Conservation (phyloP, 1,140 invertebrate genomes). For the Holotrichia oblita region DNA sequence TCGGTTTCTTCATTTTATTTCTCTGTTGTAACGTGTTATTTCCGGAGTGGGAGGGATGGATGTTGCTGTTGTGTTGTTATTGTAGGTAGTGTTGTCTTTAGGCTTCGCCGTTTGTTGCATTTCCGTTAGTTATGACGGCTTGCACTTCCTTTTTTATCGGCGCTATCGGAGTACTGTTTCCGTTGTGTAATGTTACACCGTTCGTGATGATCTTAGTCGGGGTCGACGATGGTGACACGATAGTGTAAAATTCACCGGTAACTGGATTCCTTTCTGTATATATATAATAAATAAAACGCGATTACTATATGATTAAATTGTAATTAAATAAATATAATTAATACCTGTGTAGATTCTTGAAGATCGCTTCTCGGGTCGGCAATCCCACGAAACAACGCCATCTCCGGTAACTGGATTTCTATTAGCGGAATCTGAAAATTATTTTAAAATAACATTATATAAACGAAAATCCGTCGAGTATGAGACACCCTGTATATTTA, state of each 20-base stretch:
- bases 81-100: too few relatives aligned
- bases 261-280: slow-evolving; percentile 60
- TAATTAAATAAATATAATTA: too few relatives aligned
- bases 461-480: too few relatives aligned
- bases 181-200: slow-evolving; percentile 49
- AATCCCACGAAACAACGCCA: slow-evolving; percentile 62
- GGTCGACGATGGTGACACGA: slow-evolving; percentile 53
- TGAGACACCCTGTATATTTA: too few relatives aligned
- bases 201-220: slow-evolving; percentile 54
- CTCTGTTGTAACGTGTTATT: neutral
- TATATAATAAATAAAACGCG: too few relatives aligned
- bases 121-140: slow-evolving; percentile 41
- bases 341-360: slow-evolving; percentile 52
- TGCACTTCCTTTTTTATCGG: slow-evolving; percentile 27
- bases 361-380: slow-evolving; percentile 47
- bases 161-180: slow-evolving; percentile 43
- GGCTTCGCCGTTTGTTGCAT: slow-evolving; percentile 40
- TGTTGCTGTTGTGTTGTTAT: too few relatives aligned
- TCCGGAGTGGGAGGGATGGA: too few relatives aligned
- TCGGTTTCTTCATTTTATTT: neutral
- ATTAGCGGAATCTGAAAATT: slow-evolving; percentile 54
- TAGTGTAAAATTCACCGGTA: slow-evolving; percentile 58
- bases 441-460: neutral
- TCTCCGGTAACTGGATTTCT: slow-evolving; percentile 69
- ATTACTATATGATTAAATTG: too few relatives aligned